Conservation (phyloP, 2,888 invertebrate species). For the Tetheella fluctuosa region DNA sequence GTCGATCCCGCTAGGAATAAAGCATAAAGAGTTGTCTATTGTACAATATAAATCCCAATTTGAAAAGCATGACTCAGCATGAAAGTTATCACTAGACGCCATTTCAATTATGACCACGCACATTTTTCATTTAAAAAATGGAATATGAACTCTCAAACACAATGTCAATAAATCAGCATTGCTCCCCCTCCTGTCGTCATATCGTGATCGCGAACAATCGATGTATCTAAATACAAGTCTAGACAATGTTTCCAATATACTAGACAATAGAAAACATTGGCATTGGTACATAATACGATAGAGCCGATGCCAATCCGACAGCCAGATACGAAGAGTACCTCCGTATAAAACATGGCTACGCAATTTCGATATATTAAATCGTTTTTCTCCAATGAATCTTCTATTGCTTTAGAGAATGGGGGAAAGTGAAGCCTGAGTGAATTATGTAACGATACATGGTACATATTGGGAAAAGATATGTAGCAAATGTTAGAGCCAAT, state of each 20-base stretch:
- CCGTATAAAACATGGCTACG: conserved; percentile 2
- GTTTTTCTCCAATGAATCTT: conserved; percentile 5
- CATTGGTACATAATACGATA: conserved; percentile 4
- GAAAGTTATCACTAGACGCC: background rate
- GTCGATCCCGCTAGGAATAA: too few relatives aligned
- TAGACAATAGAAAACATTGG: conserved; percentile 5
- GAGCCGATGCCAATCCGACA: background rate
- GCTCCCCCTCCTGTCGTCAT: background rate
- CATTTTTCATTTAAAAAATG: background rate
- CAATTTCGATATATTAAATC: conserved; percentile 9
- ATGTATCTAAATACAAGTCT: background rate
- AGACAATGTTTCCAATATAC: conserved; percentile 6
- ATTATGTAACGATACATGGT: background rate
- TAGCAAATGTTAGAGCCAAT: too few relatives aligned
- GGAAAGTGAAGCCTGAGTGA: background rate
- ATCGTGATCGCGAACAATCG: background rate
- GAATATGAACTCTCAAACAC: background rate
- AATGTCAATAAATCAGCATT: background rate
- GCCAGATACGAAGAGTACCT: background rate
- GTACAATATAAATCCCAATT: too few relatives aligned
- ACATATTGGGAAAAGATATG: background rate
- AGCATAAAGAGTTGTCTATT: too few relatives aligned
- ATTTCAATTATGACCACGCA: too few relatives aligned
- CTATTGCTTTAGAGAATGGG: background rate
- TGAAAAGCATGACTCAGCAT: background rate